These are phyloP conservation scores for Myotis brandtii DNA, from an alignment of 2,113 vertebrate species.

Conservation along the genomic window DNA sequence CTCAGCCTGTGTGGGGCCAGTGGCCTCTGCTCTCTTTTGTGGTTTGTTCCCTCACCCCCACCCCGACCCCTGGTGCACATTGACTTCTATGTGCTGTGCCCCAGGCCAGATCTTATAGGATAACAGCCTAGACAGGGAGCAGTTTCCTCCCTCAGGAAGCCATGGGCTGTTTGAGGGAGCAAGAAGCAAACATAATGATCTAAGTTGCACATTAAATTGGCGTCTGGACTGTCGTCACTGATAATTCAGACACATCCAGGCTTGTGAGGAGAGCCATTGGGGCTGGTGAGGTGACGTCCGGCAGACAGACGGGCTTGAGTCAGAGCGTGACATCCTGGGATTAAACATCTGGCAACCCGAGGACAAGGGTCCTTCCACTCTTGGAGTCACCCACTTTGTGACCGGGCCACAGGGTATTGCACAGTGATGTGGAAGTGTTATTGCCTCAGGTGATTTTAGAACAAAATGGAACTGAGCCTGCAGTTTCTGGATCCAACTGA, in stretches of 20 bases:
- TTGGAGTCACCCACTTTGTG: not conserved
- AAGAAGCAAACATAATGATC: not conserved
- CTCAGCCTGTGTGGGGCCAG: not conserved
- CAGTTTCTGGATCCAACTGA: not conserved
- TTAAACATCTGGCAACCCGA: no score
- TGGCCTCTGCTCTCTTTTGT: not conserved
- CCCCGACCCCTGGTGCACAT: not conserved
- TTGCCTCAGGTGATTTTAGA: not conserved
- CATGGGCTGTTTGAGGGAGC: not conserved
- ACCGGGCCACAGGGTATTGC: not conserved
- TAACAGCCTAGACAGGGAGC: not conserved
- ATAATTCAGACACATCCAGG: not conserved
- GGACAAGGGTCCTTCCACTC: not conserved
- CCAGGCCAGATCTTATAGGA: not conserved
- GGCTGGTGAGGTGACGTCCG: no score
- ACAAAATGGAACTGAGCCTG: not conserved
- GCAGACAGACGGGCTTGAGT: not conserved
- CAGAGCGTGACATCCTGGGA: not conserved
- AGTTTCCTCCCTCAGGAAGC: not conserved
- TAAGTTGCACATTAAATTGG: not conserved
- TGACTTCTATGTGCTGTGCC: fast-evolving
- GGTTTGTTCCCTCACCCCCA: not conserved
- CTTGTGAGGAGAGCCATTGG: not conserved
- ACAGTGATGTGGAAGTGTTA: not conserved
- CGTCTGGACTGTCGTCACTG: not conserved